Evolutionary conservation across 2,888 invertebrate species (phyloP).

Genomic region (Megastigmus dorsalis): DNA sequence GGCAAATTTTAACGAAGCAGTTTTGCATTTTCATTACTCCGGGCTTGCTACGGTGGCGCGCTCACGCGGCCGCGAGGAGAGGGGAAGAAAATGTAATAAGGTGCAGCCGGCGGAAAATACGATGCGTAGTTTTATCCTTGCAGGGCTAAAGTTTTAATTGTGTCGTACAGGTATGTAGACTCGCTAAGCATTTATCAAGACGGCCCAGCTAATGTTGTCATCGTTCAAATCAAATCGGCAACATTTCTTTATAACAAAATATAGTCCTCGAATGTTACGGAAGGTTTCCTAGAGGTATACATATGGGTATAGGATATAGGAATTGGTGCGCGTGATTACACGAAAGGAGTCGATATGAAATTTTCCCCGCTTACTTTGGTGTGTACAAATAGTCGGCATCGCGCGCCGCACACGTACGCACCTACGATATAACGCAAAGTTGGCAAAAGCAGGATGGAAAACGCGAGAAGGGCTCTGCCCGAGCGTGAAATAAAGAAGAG

Average conservation of each 20-base stretch:
- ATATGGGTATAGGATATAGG: background rate
- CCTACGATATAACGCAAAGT: too few relatives aligned
- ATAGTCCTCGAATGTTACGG: background rate
- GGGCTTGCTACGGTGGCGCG: background rate
- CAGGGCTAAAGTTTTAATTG: too few relatives aligned
- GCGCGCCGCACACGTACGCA: background rate
- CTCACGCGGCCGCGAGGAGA: too few relatives aligned
- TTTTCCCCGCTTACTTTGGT: too few relatives aligned
- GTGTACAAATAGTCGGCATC: background rate
- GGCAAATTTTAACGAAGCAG: slow-evolving; percentile 29
- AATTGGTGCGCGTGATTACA: too few relatives aligned
- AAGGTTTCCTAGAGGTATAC: background rate
- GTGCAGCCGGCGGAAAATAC: slow-evolving; percentile 47
- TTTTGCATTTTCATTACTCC: slow-evolving; percentile 37
- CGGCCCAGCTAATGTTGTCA: too few relatives aligned
- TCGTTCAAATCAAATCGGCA: too few relatives aligned
- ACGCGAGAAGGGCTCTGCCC: slow-evolving; percentile 40
- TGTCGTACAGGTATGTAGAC: too few relatives aligned
- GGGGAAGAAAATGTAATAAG: slow-evolving; percentile 37
- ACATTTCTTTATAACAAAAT: too few relatives aligned
- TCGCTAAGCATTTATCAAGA: too few relatives aligned
- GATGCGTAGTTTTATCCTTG: slow-evolving; percentile 44
- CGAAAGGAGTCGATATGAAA: too few relatives aligned
- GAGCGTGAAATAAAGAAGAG: slow-evolving; percentile 65
- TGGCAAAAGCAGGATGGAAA: slow-evolving; percentile 50